Evolutionary conservation across 2,113 vertebrate species (phyloP), one percentile per base, ranked within the genome.

Genomic region (Daboia siamensis): DNA sequence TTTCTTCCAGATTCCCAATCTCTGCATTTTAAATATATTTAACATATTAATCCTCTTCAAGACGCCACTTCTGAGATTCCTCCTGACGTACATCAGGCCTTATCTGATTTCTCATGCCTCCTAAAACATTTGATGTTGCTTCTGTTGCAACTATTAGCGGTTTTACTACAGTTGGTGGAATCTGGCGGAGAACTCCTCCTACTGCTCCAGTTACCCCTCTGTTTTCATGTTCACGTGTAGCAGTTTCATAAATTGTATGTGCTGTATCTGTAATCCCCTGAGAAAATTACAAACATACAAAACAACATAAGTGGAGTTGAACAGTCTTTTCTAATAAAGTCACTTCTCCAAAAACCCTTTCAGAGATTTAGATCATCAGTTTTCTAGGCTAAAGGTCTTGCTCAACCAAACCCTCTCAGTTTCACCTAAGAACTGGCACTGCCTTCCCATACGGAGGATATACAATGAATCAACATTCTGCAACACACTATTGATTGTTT

Each of bases 51-150:
- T 99, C 98, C 26, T 99, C 98, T 21, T 98, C 98, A 1, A 98
- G 98, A 91, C 99, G 98, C 99, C 99, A 99, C 55, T 99, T 99
- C 97, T 99, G 99, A 2, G 99, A 99, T 93, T 99, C 99, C 88
- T 99, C 99, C 90, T 99, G 99, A 48, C 99, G 98, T 0, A 98
- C 99, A 9, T 99, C 99, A 0, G 99, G 99, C 93, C 99, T 98
- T 88, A 99, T 99, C 95, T 99, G 99, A 97, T 99, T 99, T 94
- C 99, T 98, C 99, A 99, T 99, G 89, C 99, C 99, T 3, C 98
- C 99, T 52, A 99, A 93, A 54, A 99, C 99, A 1, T 99, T 99
- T 17, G 99, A 99, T 0, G 99, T 99, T 4, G 99, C 99, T 94
- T 99, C 99, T 0, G 99, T 99, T 90, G 99, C 99, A 61, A 99